Percentiles rank a stretch among this genome's conserved stretches.
These are phyloP conservation scores for Strix uralensis DNA, from an alignment of 2,113 vertebrate genomes.

Conservation along the genomic window DNA sequence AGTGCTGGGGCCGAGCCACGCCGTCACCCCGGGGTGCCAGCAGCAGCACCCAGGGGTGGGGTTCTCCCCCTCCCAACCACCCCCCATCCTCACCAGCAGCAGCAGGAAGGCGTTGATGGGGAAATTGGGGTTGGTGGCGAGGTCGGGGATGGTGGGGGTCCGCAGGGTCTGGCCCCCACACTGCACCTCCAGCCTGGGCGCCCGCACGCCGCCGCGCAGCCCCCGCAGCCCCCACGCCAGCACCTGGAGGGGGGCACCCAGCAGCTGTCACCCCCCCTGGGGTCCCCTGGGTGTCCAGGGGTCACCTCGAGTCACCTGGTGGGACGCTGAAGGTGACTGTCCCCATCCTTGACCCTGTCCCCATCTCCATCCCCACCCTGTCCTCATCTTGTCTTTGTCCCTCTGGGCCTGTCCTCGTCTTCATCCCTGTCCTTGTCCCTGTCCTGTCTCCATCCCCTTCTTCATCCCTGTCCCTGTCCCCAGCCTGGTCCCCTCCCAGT, in stretches of 20 bases:
- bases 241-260: conserved; percentile 10
- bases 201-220: not conserved
- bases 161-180: conserved; percentile 52
- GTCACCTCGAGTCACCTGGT: not conserved
- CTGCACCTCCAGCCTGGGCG: conserved; percentile 66
- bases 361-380: not conserved
- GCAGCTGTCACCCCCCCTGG: not conserved
- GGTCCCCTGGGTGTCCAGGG: not conserved
- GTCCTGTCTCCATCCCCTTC: not conserved
- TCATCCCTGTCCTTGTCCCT: not conserved
- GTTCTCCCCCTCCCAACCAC: accelerated
- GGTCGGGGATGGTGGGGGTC: conserved; percentile 55
- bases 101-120: conserved; percentile 44
- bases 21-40: not conserved
- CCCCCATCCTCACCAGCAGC: conserved; percentile 45
- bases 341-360: not conserved
- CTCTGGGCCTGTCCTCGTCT: not conserved
- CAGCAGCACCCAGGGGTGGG: not conserved
- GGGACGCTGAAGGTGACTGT: not conserved
- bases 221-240: conserved; percentile 76
- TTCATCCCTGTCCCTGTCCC: not conserved
- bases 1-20: not conserved
- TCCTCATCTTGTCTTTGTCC: not conserved
- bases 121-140: conserved; percentile 69
- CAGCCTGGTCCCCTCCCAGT: not conserved